phyloP scores from a whole-genome alignment of 2,888 invertebrate species.

The Pristionchus entomophagus region DNA sequence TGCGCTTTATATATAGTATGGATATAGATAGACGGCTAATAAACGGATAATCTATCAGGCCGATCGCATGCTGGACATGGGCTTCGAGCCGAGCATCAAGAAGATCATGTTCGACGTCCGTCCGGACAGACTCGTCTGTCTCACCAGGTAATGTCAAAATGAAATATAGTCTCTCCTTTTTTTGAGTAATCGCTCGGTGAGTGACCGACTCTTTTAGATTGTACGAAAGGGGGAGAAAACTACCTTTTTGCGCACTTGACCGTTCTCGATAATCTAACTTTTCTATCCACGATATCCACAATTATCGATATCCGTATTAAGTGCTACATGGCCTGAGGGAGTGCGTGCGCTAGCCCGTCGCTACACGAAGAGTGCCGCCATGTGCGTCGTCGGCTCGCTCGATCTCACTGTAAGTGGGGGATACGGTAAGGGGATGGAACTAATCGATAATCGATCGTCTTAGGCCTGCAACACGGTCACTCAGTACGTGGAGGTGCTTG shows the following conservation, averaged over 20 bases:
- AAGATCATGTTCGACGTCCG: slow-evolving; percentile 87
- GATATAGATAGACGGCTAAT: too few species aligned
- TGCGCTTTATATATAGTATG: too few species aligned
- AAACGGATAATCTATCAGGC: slow-evolving; percentile 78
- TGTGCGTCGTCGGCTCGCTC: slow-evolving; percentile 88
- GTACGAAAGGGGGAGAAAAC: too few species aligned
- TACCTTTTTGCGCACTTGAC: too few species aligned
- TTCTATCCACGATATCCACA: too few species aligned
- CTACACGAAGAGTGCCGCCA: slow-evolving; percentile 91
- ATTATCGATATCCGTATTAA: slow-evolving; percentile 73
- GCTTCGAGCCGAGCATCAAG: slow-evolving; percentile 82
- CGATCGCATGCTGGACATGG: slow-evolving; percentile 82
- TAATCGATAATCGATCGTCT: slow-evolving; percentile 21
- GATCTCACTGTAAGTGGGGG: slow-evolving; percentile 83
- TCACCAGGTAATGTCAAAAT: slow-evolving; percentile 85
- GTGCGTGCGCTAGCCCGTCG: slow-evolving; percentile 88
- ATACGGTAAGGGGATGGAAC: not conserved
- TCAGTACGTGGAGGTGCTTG: slow-evolving; percentile 86
- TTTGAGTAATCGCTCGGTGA: too few species aligned
- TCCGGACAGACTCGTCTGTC: slow-evolving; percentile 92
- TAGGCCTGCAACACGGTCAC: slow-evolving; percentile 89
- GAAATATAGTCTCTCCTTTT: slow-evolving; percentile 8
- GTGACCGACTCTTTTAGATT: too few species aligned
- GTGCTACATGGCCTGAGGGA: slow-evolving; percentile 93
- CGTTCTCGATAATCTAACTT: too few species aligned